Conservation (phyloP, 2,888 invertebrate genomes). For the Phengaris arion region DNA sequence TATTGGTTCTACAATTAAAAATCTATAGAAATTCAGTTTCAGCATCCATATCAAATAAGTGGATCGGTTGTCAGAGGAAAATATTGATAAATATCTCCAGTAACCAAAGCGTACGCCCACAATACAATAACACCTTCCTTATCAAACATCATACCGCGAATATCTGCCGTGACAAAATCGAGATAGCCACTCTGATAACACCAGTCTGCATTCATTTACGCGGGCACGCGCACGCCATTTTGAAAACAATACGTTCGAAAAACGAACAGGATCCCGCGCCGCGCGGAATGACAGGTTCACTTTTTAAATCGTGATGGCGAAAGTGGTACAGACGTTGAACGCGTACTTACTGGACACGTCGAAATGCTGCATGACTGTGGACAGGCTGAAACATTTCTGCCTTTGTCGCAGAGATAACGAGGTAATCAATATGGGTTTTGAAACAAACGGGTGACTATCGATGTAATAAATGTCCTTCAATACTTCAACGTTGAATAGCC, state of each 20-base stretch:
- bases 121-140: constrained; percentile 41
- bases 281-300: constrained; percentile 34
- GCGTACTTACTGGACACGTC: constrained; percentile 65
- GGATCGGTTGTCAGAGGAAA: constrained; percentile 28
- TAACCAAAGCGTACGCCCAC: constrained; percentile 38
- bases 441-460: background rate
- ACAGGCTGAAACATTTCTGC: constrained; percentile 68
- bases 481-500: background rate
- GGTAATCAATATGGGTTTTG: constrained; percentile 47
- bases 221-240: constrained; percentile 55
- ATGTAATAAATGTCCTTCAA: background rate
- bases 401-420: constrained; percentile 66
- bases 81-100: constrained; percentile 28
- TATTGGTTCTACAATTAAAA: background rate
- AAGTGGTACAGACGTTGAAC: constrained; percentile 63
- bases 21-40: constrained; percentile 12
- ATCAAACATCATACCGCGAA: constrained; percentile 67
- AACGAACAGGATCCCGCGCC: constrained; percentile 28
- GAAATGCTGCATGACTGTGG: constrained; percentile 65
- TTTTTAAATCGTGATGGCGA: constrained; percentile 52
- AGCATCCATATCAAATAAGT: constrained; percentile 4
- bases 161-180: constrained; percentile 72
- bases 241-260: constrained; percentile 36
- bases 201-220: constrained; percentile 62
- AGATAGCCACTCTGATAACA: constrained; percentile 72